Conservation (phyloP, 2,797 vertebrate genomes). For the Acanthurus lineatus region DNA sequence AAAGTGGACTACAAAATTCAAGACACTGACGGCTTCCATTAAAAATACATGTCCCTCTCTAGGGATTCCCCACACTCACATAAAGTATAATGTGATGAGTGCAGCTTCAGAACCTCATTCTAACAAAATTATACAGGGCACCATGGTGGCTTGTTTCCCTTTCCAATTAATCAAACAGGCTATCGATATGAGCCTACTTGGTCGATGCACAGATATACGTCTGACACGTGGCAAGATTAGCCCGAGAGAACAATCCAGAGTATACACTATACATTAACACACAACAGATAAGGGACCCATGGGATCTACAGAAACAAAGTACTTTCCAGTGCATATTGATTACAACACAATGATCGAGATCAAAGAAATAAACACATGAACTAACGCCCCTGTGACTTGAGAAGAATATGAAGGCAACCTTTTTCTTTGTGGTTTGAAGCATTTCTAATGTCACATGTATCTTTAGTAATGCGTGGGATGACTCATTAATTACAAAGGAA, state of each 20-base stretch:
- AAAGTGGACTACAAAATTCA: slow-evolving; percentile 84
- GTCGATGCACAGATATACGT: slow-evolving; percentile 67
- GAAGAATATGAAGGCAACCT: slow-evolving; percentile 46
- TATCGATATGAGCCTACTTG: slow-evolving; percentile 49
- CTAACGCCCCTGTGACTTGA: slow-evolving; percentile 57
- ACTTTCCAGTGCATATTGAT: slow-evolving; percentile 90
- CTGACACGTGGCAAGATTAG: slow-evolving; percentile 70
- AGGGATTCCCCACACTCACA: slow-evolving; percentile 61
- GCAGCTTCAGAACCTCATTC: slow-evolving; percentile 71
- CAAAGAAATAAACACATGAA: slow-evolving; percentile 59
- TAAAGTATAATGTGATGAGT: slow-evolving; percentile 38
- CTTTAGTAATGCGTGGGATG: slow-evolving; percentile 33
- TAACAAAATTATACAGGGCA: slow-evolving; percentile 78
- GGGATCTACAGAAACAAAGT: slow-evolving; percentile 84
- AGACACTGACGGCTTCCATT: slow-evolving; percentile 86
- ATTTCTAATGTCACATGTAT: slow-evolving; percentile 30
- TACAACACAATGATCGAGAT: slow-evolving; percentile 78
- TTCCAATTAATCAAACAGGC: slow-evolving; percentile 79
- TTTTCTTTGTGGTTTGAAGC: slow-evolving; percentile 40
- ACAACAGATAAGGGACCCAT: slow-evolving; percentile 76
- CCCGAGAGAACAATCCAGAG: slow-evolving; percentile 77
- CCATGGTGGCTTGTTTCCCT: slow-evolving; percentile 80
- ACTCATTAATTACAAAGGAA: slow-evolving; percentile 52
- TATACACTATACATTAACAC: slow-evolving; percentile 80
- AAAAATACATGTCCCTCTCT: slow-evolving; percentile 73